Evolutionary conservation across 2,113 vertebrate genomes (phyloP).

Genomic region (Neotoma lepida): DNA sequence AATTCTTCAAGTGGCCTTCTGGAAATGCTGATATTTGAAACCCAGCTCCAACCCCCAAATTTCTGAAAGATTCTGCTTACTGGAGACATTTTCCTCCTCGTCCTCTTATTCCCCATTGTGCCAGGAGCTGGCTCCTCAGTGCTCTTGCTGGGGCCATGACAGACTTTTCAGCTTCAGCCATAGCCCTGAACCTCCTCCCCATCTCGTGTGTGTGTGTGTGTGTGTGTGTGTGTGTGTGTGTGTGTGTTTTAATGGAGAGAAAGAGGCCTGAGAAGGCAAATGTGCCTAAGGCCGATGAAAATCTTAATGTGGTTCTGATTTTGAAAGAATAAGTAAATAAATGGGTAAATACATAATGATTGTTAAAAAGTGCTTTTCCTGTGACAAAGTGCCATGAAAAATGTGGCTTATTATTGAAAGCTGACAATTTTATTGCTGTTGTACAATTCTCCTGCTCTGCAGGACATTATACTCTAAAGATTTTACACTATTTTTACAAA

Average conservation of each 20-base stretch:
- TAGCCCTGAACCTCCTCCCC: too few species aligned
- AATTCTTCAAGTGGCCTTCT: not conserved
- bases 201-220: not conserved
- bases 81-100: not conserved
- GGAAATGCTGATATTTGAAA: conserved; percentile 50
- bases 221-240: not conserved
- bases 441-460: conserved; percentile 29
- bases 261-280: not conserved
- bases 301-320: not conserved
- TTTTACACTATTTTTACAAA: conserved; percentile 63
- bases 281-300: not conserved
- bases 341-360: conserved; percentile 10
- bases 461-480: conserved; percentile 38
- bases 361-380: conserved; percentile 31
- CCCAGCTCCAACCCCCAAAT: not conserved
- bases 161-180: not conserved
- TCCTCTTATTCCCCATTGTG: not conserved
- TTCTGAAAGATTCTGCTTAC: not conserved
- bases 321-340: conserved; percentile 56
- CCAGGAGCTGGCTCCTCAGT: not conserved
- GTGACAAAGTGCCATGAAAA: conserved; percentile 55
- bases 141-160: not conserved
- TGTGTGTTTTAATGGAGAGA: not conserved
- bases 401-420: conserved; percentile 60
- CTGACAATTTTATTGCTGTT: conserved; percentile 57